Evolutionary conservation across 2,113 vertebrate genomes (phyloP).

Genomic region (Neotragus moschatus): DNA sequence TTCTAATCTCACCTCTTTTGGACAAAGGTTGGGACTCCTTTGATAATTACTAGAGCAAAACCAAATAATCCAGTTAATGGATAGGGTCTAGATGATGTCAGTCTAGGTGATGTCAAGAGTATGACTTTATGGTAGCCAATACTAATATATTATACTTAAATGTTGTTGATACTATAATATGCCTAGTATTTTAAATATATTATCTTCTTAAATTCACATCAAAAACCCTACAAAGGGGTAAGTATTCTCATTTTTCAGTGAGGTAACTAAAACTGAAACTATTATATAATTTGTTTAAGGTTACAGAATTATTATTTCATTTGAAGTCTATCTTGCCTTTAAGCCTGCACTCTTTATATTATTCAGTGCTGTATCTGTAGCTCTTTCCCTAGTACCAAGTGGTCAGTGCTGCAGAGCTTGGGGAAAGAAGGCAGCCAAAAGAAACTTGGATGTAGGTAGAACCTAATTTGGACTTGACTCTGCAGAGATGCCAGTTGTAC

Average conservation of each 20-base stretch:
- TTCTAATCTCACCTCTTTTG: slow-evolving; percentile 51
- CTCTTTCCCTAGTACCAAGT: neutral
- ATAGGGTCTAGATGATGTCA: neutral
- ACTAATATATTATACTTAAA: neutral
- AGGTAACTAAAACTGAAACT: slow-evolving; percentile 29
- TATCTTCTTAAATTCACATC: neutral
- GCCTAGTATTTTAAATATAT: slow-evolving; percentile 7
- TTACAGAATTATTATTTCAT: neutral
- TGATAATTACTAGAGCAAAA: slow-evolving; percentile 16
- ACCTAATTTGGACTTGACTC: slow-evolving; percentile 3
- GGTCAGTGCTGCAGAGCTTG: neutral
- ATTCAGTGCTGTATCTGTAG: neutral
- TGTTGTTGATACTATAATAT: neutral
- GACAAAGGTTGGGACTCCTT: slow-evolving; percentile 46
- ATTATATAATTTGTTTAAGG: neutral
- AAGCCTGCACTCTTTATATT: neutral
- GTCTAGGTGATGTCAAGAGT: neutral
- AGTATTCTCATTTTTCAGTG: slow-evolving; percentile 28
- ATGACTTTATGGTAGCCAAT: neutral
- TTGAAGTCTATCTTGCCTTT: neutral
- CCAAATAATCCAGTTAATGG: neutral
- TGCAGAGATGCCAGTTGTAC: neutral
- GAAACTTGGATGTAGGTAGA: neutral
- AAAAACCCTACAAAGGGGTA: slow-evolving; percentile 1
- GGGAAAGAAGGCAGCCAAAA: neutral